Conservation (phyloP, 1,140 invertebrate genomes). For the Mercenaria mercenaria region DNA sequence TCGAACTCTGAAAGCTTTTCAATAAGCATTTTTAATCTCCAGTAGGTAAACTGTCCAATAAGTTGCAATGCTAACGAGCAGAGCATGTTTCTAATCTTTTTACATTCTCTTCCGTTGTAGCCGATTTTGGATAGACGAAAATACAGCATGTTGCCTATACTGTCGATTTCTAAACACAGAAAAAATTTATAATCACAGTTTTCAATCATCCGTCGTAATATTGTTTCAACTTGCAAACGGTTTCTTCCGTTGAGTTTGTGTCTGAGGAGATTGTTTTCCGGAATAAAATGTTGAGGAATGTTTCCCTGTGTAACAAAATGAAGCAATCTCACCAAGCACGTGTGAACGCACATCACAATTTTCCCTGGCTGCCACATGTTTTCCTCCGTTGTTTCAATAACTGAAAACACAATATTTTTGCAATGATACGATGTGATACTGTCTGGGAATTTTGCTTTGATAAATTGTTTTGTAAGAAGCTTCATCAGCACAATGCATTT, state of each 20-base stretch:
- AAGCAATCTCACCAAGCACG: neutral
- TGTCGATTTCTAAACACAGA: neutral
- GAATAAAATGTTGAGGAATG: neutral
- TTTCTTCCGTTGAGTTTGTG: neutral
- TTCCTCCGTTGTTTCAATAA: neutral
- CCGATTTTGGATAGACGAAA: neutral
- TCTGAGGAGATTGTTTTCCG: neutral
- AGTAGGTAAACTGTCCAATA: neutral
- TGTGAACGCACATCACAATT: neutral
- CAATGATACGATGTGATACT: neutral
- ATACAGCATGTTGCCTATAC: neutral
- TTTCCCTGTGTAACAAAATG: neutral
- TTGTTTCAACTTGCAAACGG: neutral
- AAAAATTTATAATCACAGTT: neutral
- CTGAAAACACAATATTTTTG: neutral
- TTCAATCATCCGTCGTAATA: neutral
- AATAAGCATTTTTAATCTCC: neutral
- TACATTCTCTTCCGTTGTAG: neutral
- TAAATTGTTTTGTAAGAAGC: neutral
- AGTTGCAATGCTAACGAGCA: neutral
- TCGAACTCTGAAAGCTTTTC: neutral
- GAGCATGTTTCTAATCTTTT: neutral
- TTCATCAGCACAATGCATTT: neutral
- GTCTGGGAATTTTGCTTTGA: neutral
- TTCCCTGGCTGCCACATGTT: neutral